Evolutionary conservation across 1,140 invertebrate species (phyloP), one percentile per base, ranked within the genome.

Genomic region (Bombus waltoni): DNA sequence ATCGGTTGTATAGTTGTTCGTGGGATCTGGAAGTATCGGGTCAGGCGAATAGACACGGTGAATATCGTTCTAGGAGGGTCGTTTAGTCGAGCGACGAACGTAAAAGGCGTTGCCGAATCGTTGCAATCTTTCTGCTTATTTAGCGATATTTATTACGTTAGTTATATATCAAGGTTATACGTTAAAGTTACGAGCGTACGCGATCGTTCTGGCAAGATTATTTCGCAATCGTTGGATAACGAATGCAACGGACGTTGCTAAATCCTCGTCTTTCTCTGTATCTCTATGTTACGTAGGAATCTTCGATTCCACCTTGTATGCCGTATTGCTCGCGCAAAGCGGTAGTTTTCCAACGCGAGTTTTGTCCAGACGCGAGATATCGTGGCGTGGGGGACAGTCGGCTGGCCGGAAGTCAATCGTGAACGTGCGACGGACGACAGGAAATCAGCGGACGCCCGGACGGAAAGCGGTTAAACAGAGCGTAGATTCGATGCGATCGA

Each of bases 401-500:
- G 10, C 72, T 42, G 75, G 28, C 84, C 89, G 89, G 89, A 90
- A 89, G 89, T 89, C 68, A 84, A 90, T 90, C 90, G 89, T 91
- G 83, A 84, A 83, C 57, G 89, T 13, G 68, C 85, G 80, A 68
- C 81, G 87, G 40, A 38, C 72, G 85, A 86, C 90, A 84, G 90
- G 90, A 91, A 91, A 87, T 90, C 87, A 72, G 79, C 80, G 57
- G 47, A 53, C 57, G 40, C 35, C 82, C 89, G 89, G 85, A 91
- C 87, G 90, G 89, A 89, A 91, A 87, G 87, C 76, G 53, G 87
- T 90, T 91, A 90, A 91, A 89, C 89, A 89, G 89, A 90, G 87
- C 89, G 87, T 90, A 82, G 25, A 71, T 65, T 74, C 77, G 57
- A 40, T 53, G 57, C 72, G 13, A 88, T 82, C 74, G 74, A 84